Conservation (phyloP, 2,113 vertebrate genomes). For the Megaptera novaeangliae region DNA sequence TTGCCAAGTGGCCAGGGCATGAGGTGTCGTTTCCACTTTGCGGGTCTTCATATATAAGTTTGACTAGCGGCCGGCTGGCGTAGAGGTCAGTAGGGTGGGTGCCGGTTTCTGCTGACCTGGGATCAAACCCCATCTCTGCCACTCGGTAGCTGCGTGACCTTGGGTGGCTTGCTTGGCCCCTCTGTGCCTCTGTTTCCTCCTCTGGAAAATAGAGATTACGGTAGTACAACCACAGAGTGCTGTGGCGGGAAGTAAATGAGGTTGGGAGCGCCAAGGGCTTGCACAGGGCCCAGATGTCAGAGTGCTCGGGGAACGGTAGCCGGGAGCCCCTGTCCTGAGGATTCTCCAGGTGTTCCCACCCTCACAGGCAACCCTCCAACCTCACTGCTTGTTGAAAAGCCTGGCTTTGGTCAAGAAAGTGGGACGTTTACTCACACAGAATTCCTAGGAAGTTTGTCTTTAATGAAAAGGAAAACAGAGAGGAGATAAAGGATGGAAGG, state of each 20-base stretch:
- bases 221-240: accelerated
- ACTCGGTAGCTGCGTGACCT: background rate
- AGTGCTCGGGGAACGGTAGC: accelerated
- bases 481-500: background rate
- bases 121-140: background rate
- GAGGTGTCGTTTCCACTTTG: background rate
- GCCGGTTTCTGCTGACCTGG: background rate
- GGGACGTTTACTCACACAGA: background rate
- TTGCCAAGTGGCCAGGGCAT: background rate
- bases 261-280: no score
- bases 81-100: background rate
- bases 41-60: accelerated
- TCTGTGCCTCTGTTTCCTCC: background rate
- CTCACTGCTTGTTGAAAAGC: background rate
- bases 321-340: background rate
- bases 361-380: background rate
- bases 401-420: background rate
- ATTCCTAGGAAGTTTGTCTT: background rate
- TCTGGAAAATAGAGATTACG: background rate
- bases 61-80: accelerated
- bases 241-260: background rate
- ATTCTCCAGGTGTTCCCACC: background rate
- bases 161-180: background rate
- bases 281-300: background rate
- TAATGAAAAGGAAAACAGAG: background rate